Conservation (phyloP, 2,888 invertebrate genomes). For the Allophyes oxyacanthae region DNA sequence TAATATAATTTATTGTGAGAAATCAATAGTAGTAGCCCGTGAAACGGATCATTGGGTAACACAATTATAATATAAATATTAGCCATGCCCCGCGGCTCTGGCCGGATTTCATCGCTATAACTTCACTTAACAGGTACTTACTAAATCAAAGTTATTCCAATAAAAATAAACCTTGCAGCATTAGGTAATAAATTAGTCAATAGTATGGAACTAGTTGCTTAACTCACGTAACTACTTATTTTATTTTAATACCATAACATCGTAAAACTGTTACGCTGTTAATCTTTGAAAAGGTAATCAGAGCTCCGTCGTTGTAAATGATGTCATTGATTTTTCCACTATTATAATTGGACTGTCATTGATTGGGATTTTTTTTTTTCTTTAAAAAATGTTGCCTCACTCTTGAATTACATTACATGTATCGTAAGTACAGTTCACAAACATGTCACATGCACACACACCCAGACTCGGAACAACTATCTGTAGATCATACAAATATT, state of each 20-base stretch:
- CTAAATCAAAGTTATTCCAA: conserved; percentile 52
- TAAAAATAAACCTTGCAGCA: conserved; percentile 45
- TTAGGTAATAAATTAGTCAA: conserved; percentile 49
- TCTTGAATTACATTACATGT: too few species aligned
- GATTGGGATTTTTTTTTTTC: too few species aligned
- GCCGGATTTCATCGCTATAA: conserved; percentile 51
- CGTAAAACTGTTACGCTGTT: conserved; percentile 27
- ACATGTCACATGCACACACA: too few species aligned
- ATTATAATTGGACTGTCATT: too few species aligned
- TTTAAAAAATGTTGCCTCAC: too few species aligned
- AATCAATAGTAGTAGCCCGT: conserved; percentile 66
- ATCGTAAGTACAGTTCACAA: too few species aligned
- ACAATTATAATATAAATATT: conserved; percentile 61
- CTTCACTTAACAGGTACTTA: conserved; percentile 51
- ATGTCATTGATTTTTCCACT: too few species aligned
- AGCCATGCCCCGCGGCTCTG: conserved; percentile 49
- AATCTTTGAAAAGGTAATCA: conserved; percentile 11
- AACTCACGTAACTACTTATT: conserved; percentile 14
- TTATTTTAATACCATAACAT: conserved; percentile 19
- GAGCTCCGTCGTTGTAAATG: background rate
- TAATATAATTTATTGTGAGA: conserved; percentile 82
- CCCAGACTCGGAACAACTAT: too few species aligned
- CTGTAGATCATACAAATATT: too few species aligned
- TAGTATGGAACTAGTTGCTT: conserved; percentile 36
- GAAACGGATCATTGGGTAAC: conserved; percentile 63